Conservation (phyloP, 37 sponge, comb jelly and placozoan species). For the Theonella swinhoei region DNA sequence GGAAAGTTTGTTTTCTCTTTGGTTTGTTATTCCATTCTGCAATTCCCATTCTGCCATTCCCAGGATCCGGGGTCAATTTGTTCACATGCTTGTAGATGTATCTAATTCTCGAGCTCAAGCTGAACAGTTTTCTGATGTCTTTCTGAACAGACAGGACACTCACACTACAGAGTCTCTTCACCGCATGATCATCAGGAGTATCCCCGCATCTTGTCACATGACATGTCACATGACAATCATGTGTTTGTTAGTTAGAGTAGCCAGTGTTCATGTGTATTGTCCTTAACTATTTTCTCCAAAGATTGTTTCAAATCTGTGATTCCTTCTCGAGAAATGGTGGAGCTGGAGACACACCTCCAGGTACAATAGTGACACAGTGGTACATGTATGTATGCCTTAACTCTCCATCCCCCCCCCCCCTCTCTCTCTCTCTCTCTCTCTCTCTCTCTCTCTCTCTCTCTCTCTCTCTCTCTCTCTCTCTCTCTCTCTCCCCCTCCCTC, state of each 20-base stretch:
- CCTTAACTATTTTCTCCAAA: constrained; percentile 10
- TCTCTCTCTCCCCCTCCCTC: neutral
- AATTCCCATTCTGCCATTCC: neutral
- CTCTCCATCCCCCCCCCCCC: too few species aligned
- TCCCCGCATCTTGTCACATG: too few species aligned
- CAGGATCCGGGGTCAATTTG: constrained; percentile 33
- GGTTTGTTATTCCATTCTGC: too few species aligned
- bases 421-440: neutral
- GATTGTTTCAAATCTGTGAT: constrained; percentile 30
- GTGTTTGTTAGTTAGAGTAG: neutral
- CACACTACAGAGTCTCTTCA: constrained; percentile 29
- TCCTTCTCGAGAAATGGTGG: constrained; percentile 9
- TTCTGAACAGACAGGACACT: constrained; percentile 37
- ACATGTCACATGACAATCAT: neutral
- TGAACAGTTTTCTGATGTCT: constrained; percentile 24
- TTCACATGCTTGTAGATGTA: constrained; percentile 64
- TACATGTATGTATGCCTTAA: constrained; percentile 3
- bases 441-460: constrained; percentile 20
- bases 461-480: constrained; percentile 10
- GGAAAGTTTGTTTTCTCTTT: neutral
- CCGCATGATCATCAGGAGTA: constrained; percentile 55
- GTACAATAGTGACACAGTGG: constrained; percentile 1
- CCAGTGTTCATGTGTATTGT: neutral
- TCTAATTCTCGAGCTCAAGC: constrained; percentile 27
- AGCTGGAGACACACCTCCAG: constrained; percentile 44